phyloP scores from a whole-genome alignment of 1,140 invertebrate species.

The Drosophila ohnishii region DNA sequence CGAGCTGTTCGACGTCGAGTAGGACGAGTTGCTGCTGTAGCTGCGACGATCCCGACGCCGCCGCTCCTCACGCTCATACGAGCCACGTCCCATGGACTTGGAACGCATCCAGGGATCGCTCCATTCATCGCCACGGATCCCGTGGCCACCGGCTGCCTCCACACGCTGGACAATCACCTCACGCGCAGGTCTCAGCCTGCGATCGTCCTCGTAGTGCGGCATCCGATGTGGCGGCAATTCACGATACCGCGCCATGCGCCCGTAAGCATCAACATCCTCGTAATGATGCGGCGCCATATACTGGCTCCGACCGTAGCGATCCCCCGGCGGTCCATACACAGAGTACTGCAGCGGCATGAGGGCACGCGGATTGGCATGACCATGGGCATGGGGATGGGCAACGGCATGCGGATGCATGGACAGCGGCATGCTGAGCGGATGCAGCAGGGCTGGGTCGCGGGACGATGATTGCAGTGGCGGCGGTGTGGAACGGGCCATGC shows the following conservation, averaged over 20 bases:
- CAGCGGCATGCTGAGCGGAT: conserved; percentile 28
- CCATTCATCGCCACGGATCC: conserved; percentile 92
- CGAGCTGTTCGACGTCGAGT: conserved; percentile 86
- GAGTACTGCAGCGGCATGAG: conserved; percentile 56
- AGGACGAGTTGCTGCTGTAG: conserved; percentile 86
- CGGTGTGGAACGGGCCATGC: conserved; percentile 24
- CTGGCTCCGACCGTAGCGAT: conserved; percentile 61
- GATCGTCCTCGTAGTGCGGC: conserved; percentile 83
- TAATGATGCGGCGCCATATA: conserved; percentile 56
- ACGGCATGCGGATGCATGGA: conserved; percentile 26
- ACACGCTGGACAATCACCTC: conserved; percentile 91
- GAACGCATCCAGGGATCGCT: conserved; percentile 95
- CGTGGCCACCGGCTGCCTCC: conserved; percentile 83
- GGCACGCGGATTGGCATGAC: conserved; percentile 45
- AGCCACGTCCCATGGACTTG: conserved; percentile 86
- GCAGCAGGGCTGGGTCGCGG: conserved; percentile 32
- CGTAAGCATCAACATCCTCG: conserved; percentile 80
- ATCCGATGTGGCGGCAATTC: conserved; percentile 81
- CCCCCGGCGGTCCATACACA: conserved; percentile 65
- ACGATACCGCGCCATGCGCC: conserved; percentile 72
- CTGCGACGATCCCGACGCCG: conserved; percentile 83
- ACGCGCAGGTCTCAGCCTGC: conserved; percentile 87
- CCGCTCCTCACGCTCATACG: conserved; percentile 71
- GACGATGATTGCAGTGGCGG: conserved; percentile 25
- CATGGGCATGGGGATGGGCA: conserved; percentile 2